A percentile compares a stretch with the other conserved stretches of the same genome.
Evolutionary conservation across 2,888 invertebrate genomes (phyloP).

Genomic region (Zaprionus obscuricornis): DNA sequence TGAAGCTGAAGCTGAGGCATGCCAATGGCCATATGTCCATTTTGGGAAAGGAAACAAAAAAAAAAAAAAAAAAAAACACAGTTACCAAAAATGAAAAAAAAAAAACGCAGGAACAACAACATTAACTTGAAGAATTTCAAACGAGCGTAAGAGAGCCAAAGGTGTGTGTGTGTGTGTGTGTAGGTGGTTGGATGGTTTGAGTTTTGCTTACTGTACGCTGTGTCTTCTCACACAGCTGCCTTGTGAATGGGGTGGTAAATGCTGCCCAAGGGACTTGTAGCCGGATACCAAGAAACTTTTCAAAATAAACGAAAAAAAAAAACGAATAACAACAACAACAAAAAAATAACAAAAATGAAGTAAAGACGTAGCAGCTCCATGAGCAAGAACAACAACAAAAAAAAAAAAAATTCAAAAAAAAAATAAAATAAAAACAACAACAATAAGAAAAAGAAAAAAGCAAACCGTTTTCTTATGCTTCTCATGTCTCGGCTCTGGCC

Average conservation of each 20-base stretch:
- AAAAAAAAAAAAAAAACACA: conserved; percentile 41
- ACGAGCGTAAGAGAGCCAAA: conserved; percentile 33
- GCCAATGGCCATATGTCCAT: conserved; percentile 79
- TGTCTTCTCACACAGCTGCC: conserved; percentile 57
- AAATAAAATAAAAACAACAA: conserved; percentile 1
- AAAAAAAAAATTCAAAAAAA: neutral
- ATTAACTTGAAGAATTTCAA: conserved; percentile 67
- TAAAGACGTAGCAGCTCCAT: too few species aligned
- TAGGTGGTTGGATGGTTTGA: conserved; percentile 16
- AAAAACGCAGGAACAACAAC: conserved; percentile 45
- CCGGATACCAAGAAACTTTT: conserved; percentile 81
- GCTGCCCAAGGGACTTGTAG: conserved; percentile 83
- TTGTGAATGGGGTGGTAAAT: conserved; percentile 83
- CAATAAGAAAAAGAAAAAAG: neutral
- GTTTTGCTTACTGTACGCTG: conserved; percentile 26
- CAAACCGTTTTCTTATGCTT: conserved; percentile 26
- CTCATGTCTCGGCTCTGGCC: conserved; percentile 29
- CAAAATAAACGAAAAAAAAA: conserved; percentile 63
- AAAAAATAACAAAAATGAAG: conserved; percentile 1
- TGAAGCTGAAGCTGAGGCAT: conserved; percentile 16
- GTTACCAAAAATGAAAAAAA: conserved; percentile 32
- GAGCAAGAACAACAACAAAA: conserved; percentile 2
- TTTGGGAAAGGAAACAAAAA: conserved; percentile 57
- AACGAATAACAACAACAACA: conserved; percentile 43
- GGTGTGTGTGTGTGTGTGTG: conserved; percentile 30